Evolutionary conservation across 1,140 invertebrate genomes (phyloP).

Genomic region (Philotrypesis tridentata): DNA sequence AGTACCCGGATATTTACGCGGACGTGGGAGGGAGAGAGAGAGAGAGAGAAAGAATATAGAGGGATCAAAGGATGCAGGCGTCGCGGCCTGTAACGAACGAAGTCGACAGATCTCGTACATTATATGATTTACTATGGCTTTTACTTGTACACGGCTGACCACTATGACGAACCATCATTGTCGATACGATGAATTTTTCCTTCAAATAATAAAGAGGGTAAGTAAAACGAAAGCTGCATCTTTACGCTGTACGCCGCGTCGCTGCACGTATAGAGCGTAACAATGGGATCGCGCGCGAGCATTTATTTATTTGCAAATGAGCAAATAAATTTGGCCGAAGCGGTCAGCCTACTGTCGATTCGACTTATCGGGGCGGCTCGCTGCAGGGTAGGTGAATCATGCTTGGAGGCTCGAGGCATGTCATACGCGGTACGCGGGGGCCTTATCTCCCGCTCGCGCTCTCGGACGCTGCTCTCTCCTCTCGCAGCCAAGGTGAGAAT

Average conservation of each 20-base stretch:
- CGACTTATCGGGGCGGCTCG: slow-evolving; percentile 52
- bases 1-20: slow-evolving; percentile 18
- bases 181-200: no score
- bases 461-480: not conserved
- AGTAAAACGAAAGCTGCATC: no score
- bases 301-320: slow-evolving; percentile 73
- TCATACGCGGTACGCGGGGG: slow-evolving; percentile 68
- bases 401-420: slow-evolving; percentile 59
- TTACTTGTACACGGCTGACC: no score
- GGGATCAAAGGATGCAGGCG: not conserved
- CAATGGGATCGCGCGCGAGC: slow-evolving; percentile 61
- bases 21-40: slow-evolving; percentile 6
- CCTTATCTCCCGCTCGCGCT: slow-evolving; percentile 63
- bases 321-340: slow-evolving; percentile 67
- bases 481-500: slow-evolving; percentile 60
- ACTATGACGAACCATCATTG: no score
- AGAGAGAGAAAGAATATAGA: not conserved
- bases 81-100: not conserved
- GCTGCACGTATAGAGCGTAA: no score
- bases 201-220: no score
- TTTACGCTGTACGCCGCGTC: no score
- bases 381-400: no score
- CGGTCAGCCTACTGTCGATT: slow-evolving; percentile 1
- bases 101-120: no score
- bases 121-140: no score